Evolutionary conservation across 2,888 invertebrate species (phyloP).

Genomic region (Acanthoscelides obtectus): DNA sequence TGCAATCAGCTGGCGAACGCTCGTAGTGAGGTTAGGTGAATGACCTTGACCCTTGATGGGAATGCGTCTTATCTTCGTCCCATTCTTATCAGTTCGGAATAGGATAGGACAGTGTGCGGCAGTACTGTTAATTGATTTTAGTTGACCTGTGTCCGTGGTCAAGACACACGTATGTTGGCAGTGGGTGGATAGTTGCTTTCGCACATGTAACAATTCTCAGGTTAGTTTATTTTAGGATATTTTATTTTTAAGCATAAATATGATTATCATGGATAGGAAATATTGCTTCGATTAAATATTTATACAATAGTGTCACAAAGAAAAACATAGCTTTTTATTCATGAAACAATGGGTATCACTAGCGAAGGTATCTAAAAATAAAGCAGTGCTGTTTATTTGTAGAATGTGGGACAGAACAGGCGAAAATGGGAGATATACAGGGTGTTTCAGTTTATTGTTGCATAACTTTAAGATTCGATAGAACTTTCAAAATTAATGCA

Average conservation of each 20-base stretch:
- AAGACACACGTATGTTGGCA: not conserved
- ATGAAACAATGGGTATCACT: too few species aligned
- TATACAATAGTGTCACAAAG: not conserved
- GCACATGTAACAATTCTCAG: not conserved
- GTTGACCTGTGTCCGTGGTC: not conserved
- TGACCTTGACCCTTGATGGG: not conserved
- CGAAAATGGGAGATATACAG: too few species aligned
- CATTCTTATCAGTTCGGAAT: not conserved
- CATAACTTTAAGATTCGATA: too few species aligned
- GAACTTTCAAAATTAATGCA: too few species aligned
- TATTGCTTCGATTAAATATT: not conserved
- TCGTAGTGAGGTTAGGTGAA: not conserved
- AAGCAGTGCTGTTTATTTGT: too few species aligned
- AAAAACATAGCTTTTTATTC: too few species aligned
- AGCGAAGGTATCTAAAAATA: too few species aligned
- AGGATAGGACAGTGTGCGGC: not conserved
- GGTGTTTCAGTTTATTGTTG: too few species aligned
- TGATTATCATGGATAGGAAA: not conserved
- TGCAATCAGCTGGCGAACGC: not conserved
- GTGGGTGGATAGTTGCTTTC: not conserved
- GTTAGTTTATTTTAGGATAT: not conserved
- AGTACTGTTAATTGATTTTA: not conserved
- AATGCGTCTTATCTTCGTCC: not conserved
- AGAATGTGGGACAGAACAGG: too few species aligned
- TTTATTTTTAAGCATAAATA: not conserved